A percentile compares a stretch with the other conserved stretches of the same genome.
Evolutionary conservation across 2,797 vertebrate species (phyloP).

Genomic region (Acrocephalus scirpaceus): DNA sequence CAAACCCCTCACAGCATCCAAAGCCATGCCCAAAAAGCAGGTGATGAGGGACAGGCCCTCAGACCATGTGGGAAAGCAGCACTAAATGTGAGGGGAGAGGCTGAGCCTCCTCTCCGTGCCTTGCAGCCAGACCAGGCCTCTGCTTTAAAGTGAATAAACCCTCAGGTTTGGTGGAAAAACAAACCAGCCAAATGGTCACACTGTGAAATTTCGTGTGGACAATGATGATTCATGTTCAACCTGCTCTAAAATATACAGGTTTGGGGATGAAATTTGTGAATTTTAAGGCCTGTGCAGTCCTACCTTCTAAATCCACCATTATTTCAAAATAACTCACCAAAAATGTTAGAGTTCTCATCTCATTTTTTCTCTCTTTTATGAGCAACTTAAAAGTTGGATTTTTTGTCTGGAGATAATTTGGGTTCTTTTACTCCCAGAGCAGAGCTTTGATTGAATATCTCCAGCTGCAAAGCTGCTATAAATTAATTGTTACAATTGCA

Average conservation of each 20-base stretch:
- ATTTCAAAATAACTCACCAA: not conserved
- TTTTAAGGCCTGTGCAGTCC: not conserved
- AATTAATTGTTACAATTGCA: not conserved
- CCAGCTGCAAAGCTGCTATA: not conserved
- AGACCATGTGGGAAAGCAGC: fast-evolving
- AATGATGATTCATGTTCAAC: not conserved
- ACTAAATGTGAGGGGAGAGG: fast-evolving
- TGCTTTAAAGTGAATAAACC: not conserved
- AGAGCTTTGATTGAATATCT: not conserved
- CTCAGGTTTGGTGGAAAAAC: not conserved
- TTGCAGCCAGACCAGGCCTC: not conserved
- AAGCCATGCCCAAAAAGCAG: not conserved
- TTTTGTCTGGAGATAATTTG: not conserved
- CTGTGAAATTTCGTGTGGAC: not conserved
- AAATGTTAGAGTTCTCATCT: not conserved
- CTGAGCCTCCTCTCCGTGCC: not conserved
- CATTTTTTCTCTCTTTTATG: not conserved
- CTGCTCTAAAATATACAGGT: not conserved
- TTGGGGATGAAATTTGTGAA: not conserved
- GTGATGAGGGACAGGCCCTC: not conserved
- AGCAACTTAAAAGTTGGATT: not conserved
- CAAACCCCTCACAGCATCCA: not conserved
- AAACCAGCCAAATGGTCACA: fast-evolving
- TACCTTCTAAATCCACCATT: not conserved
- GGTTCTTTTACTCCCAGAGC: not conserved